Evolutionary conservation across 2,888 invertebrate species (phyloP).

Genomic region (Ophonus ardosiacus): DNA sequence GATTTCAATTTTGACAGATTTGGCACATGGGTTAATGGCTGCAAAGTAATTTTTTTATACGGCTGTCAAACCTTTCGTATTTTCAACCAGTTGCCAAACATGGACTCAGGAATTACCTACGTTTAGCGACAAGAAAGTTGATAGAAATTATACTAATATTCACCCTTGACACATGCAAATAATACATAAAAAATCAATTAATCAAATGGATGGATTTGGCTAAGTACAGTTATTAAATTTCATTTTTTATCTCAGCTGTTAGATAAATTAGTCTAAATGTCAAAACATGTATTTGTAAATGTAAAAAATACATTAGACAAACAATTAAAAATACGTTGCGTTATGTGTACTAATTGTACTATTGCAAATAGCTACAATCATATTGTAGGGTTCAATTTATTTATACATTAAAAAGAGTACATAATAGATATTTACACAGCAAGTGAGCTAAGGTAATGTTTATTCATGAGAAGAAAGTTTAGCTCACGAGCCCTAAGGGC

Average conservation of each 20-base stretch:
- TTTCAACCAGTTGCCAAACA: constrained; percentile 53
- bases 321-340: neutral
- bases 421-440: no score
- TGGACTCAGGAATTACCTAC: constrained; percentile 43
- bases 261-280: neutral
- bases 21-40: constrained; percentile 49
- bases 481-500: no score
- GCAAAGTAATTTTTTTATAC: constrained; percentile 32
- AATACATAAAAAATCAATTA: constrained; percentile 37
- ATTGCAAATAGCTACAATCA: no score
- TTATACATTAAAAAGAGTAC: no score
- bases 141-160: constrained; percentile 5
- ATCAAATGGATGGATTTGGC: neutral
- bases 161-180: constrained; percentile 32
- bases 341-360: no score
- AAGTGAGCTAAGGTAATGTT: no score
- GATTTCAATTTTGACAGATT: constrained; percentile 60
- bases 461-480: no score
- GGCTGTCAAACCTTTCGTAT: constrained; percentile 38
- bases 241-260: neutral
- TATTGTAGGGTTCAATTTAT: no score
- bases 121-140: constrained; percentile 42
- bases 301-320: neutral
- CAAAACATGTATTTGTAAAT: neutral
- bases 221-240: constrained; percentile 23